These are phyloP conservation scores for Hirtodrosophila alboralis DNA, from an alignment of 2,888 invertebrate species.

Conservation along the genomic window DNA sequence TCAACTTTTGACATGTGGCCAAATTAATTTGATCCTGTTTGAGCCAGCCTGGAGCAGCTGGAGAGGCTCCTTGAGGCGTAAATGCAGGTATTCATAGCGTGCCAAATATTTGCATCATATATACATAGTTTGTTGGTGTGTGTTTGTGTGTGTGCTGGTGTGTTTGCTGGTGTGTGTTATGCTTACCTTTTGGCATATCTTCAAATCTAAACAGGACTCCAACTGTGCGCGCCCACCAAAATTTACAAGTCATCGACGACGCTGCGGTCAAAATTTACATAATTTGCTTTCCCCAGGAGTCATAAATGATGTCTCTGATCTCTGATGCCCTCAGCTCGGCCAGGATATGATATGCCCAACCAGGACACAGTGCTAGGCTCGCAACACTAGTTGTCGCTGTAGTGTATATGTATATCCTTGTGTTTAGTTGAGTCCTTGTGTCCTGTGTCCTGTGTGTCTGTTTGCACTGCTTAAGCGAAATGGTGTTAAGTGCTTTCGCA, in stretches of 20 bases:
- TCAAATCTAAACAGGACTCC: constrained; percentile 60
- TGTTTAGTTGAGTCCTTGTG: constrained; percentile 45
- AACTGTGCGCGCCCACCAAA: constrained; percentile 43
- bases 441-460: too few relatives aligned
- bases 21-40: constrained; percentile 50
- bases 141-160: constrained; percentile 11
- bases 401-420: too few relatives aligned
- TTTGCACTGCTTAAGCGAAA: constrained; percentile 79
- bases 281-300: constrained; percentile 73
- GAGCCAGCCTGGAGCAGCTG: too few relatives aligned
- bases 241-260: constrained; percentile 80
- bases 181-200: constrained; percentile 66
- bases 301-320: constrained; percentile 69
- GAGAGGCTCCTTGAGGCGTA: constrained; percentile 41
- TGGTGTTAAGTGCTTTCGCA: constrained; percentile 80
- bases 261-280: constrained; percentile 72
- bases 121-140: neutral
- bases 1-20: constrained; percentile 71
- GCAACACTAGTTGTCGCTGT: constrained; percentile 5
- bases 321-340: too few relatives aligned
- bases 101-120: constrained; percentile 68
- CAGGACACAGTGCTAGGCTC: too few relatives aligned
- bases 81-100: constrained; percentile 30
- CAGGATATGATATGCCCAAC: too few relatives aligned
- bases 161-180: constrained; percentile 21